Evolutionary conservation across 1,140 invertebrate species (phyloP), one percentile per base, ranked within the genome.

Genomic region (Ctenoplectra terminalis): DNA sequence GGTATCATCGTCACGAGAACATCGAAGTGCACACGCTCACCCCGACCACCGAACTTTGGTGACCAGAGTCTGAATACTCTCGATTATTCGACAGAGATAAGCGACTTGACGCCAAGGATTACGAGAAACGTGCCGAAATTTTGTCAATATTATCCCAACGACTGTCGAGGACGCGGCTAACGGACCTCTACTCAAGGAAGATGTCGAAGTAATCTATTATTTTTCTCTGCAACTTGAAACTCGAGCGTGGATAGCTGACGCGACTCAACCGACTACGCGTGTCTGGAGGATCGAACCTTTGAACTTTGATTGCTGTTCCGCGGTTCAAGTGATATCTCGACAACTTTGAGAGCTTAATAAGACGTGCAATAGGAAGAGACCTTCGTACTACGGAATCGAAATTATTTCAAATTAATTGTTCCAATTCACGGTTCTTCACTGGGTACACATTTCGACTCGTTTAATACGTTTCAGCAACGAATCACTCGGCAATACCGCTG

Each of bases 11-110:
- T 20, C 93, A 95, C 84, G 95, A 96, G 84, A 95, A 96, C 90
- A 96, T 96, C 91, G 96, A 96, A 89, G 96, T 96, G 88, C 95
- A 95, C 78, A 96, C 95, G 90, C 94, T 96, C 83, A 95, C 95
- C 13, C 95, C 94, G 13, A 93, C 95, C 17, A 95, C 95, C 5
- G 96, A 96, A 85, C 94, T 96, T 31, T 96, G 96, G 96, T 96
- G 96, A 96, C 95, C 95, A 61, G 83, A 88, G 48, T 85, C 87
- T 46, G 87, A 88, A 20, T 50, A 85, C 63, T 66, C 54, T 23
- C 63, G 79, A 61, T 60, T 88, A 34, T 88, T 87, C 79, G 83
- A 87, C 64, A 50, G 73, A 17, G 83, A 87, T 46, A 79, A 48
- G 54, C 63, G 74, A 17, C 48, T 52, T 20, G 61, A 77, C 64